phyloP scores from a whole-genome alignment of 2,888 invertebrate genomes.

The Nemurella pictetii region DNA sequence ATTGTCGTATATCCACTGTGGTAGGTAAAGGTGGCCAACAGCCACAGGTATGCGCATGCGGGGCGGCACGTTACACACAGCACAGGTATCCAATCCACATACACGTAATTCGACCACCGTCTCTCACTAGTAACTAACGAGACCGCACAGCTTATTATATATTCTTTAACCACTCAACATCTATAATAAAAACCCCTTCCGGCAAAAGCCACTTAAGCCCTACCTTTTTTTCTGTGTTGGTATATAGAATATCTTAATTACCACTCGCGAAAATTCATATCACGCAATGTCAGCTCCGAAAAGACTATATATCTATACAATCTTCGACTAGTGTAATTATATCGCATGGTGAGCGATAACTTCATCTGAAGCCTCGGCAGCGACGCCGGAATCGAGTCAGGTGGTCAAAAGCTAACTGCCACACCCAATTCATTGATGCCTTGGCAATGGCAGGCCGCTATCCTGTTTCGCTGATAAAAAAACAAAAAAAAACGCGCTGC shows the following conservation, averaged over 20 bases:
- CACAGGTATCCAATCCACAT: neutral
- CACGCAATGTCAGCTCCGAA: constrained; percentile 29
- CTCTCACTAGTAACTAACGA: constrained; percentile 31
- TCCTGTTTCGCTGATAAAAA: constrained; percentile 8
- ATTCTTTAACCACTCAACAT: constrained; percentile 27
- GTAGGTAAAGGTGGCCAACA: constrained; percentile 22
- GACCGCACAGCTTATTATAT: constrained; percentile 6
- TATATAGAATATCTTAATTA: constrained; percentile 20
- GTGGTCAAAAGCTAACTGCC: neutral
- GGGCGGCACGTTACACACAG: no score
- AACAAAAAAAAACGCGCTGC: neutral
- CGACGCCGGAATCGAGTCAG: neutral
- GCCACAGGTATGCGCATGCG: neutral
- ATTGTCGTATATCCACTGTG: constrained; percentile 24
- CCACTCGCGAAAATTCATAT: constrained; percentile 21
- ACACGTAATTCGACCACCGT: constrained; percentile 31
- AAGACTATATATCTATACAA: constrained; percentile 23
- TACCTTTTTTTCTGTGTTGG: constrained; percentile 2
- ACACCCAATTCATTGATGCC: constrained; percentile 20
- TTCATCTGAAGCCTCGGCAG: constrained; percentile 1
- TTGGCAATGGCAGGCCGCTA: constrained; percentile 1
- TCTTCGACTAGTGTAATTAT: constrained; percentile 21
- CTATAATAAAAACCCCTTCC: constrained; percentile 19
- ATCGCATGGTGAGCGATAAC: constrained; percentile 6
- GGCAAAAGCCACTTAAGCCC: constrained; percentile 28